A percentile compares a stretch with the other conserved stretches of the same genome.
Evolutionary conservation across 2,113 vertebrate genomes (phyloP).

Genomic region (Leptosomus discolor): DNA sequence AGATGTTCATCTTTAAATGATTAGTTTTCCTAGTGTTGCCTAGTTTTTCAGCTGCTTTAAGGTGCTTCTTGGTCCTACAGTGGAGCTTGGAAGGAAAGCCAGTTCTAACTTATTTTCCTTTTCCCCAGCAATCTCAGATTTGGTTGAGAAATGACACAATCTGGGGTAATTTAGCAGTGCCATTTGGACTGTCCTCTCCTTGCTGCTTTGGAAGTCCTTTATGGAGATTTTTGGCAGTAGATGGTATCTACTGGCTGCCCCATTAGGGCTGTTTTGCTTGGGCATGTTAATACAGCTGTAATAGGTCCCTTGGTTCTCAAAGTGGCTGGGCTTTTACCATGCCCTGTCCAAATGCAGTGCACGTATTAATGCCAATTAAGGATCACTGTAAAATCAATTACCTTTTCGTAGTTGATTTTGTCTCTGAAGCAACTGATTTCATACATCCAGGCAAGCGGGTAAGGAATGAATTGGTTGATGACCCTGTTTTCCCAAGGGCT

Average conservation of each 20-base stretch:
- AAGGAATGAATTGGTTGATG: not conserved
- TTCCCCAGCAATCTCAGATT: not conserved
- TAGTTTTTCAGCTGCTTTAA: not conserved
- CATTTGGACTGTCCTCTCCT: not conserved
- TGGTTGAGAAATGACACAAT: not conserved
- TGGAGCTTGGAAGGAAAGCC: not conserved
- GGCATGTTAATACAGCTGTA: not conserved
- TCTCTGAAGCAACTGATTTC: not conserved
- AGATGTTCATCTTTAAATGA: not conserved
- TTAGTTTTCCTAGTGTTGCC: not conserved
- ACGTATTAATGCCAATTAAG: not conserved
- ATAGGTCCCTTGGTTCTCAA: not conserved
- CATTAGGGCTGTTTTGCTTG: not conserved
- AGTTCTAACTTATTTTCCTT: not conserved
- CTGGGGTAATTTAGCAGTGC: not conserved
- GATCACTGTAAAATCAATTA: not conserved
- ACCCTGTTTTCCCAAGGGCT: not conserved
- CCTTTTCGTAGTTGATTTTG: not conserved
- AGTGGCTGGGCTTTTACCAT: not conserved
- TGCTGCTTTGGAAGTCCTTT: not conserved
- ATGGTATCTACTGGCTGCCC: not conserved
- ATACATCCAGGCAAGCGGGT: rapidly evolving
- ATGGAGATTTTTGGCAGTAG: not conserved
- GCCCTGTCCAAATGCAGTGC: not conserved
- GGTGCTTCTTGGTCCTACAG: not conserved